Conservation (phyloP, 2,113 vertebrate species). For the Triplophysa tibetana region DNA sequence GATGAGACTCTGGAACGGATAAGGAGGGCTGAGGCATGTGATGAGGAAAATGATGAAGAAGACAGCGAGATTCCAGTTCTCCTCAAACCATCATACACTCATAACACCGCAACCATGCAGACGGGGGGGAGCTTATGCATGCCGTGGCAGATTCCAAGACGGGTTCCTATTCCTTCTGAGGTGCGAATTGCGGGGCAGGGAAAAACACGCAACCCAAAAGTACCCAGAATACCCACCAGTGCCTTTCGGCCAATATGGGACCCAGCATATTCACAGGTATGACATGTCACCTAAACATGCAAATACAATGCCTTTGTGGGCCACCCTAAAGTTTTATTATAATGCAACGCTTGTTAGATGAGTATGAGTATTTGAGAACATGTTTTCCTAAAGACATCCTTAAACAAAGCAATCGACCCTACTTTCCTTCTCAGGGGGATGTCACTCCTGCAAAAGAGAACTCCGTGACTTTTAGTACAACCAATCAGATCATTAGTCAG, state of each 20-base stretch:
- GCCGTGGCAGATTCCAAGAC: constrained; percentile 74
- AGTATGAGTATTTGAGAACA: too few relatives aligned
- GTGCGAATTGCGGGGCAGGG: constrained; percentile 33
- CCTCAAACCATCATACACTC: constrained; percentile 67
- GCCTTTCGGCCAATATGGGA: constrained; percentile 77
- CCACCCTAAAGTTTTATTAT: too few relatives aligned
- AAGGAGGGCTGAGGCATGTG: constrained; percentile 40
- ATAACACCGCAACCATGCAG: constrained; percentile 42
- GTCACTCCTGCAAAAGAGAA: constrained; percentile 67
- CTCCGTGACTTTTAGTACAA: constrained; percentile 57
- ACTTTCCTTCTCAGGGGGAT: constrained; percentile 56
- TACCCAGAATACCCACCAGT: constrained; percentile 59
- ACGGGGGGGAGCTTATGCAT: constrained; percentile 68
- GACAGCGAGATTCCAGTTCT: constrained; percentile 76
- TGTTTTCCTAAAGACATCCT: not conserved
- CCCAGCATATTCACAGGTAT: constrained; percentile 70
- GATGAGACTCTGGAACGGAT: constrained; percentile 65
- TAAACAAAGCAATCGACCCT: not conserved
- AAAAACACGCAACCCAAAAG: not conserved
- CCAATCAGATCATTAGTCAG: constrained; percentile 47
- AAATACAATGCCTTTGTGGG: too few relatives aligned
- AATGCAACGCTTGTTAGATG: too few relatives aligned
- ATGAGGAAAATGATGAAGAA: constrained; percentile 64
- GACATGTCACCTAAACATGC: not conserved
- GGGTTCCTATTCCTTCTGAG: constrained; percentile 61